phyloP scores from a whole-genome alignment of 2,113 vertebrate species.

The Benitochromis conjunctus region DNA sequence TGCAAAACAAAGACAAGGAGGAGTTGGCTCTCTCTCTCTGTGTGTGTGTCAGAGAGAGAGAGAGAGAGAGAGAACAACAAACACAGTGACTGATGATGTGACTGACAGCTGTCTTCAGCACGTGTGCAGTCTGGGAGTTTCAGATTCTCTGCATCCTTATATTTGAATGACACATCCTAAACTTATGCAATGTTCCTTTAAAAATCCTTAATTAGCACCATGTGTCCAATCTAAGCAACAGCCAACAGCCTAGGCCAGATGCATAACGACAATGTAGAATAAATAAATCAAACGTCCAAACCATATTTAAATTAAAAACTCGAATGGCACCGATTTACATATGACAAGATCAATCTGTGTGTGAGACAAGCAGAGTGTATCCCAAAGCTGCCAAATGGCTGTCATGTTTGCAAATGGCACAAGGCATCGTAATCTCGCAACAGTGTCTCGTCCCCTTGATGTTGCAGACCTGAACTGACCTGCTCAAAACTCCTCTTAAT shows the following conservation, averaged over 20 bases:
- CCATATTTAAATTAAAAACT: not conserved
- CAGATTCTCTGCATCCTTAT: not conserved
- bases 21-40: not conserved
- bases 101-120: conserved; percentile 13
- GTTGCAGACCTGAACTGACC: not conserved
- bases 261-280: not conserved
- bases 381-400: not conserved
- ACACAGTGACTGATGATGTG: conserved; percentile 12
- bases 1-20: not conserved
- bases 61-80: not conserved
- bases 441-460: not conserved
- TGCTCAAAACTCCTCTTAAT: not conserved
- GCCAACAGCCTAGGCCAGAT: not conserved
- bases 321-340: not conserved
- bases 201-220: conserved; percentile 14
- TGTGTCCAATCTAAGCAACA: not conserved
- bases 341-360: not conserved
- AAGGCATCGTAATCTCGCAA: not conserved
- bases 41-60: not conserved
- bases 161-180: conserved; percentile 13
- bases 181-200: not conserved
- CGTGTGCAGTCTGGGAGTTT: not conserved
- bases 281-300: not conserved
- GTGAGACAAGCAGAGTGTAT: not conserved
- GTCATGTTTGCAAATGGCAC: not conserved